Evolutionary conservation across 2,888 invertebrate species (phyloP).

Genomic region (Steromphala cineraria): DNA sequence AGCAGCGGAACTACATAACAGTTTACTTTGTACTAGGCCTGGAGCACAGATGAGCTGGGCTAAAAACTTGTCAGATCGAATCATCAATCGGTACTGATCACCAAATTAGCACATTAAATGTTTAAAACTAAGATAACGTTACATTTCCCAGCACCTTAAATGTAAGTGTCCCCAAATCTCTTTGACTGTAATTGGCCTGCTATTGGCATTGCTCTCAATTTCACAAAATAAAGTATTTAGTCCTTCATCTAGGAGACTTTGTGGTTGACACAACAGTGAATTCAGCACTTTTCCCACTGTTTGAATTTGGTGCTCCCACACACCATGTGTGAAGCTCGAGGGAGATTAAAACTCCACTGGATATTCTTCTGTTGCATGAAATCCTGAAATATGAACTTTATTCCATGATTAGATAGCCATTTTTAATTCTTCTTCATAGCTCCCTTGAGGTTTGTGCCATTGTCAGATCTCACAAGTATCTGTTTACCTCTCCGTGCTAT

Average conservation of each 20-base stretch:
- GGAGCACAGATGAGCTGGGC: too few species aligned
- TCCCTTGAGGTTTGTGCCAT: constrained; percentile 30
- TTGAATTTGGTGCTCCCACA: constrained; percentile 30
- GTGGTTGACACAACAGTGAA: background rate
- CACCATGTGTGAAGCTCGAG: constrained; percentile 36
- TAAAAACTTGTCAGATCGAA: too few species aligned
- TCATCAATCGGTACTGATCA: too few species aligned
- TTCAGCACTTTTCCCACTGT: background rate
- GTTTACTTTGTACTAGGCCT: too few species aligned
- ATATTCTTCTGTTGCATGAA: constrained; percentile 12
- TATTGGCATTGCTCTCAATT: too few species aligned
- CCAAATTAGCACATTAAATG: too few species aligned
- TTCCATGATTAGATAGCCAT: background rate
- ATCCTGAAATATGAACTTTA: background rate
- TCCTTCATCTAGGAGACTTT: background rate
- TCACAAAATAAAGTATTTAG: background rate
- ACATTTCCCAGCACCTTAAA: too few species aligned
- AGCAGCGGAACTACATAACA: too few species aligned
- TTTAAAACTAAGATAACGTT: too few species aligned
- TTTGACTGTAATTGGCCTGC: too few species aligned
- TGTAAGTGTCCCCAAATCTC: too few species aligned
- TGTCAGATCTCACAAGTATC: constrained; percentile 25
- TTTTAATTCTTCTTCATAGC: constrained; percentile 13
- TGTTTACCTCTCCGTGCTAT: constrained; percentile 21
- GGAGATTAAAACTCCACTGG: constrained; percentile 39